These are phyloP conservation scores for Chionoecetes opilio DNA, from an alignment of 1,140 invertebrate genomes.

Conservation along the genomic window DNA sequence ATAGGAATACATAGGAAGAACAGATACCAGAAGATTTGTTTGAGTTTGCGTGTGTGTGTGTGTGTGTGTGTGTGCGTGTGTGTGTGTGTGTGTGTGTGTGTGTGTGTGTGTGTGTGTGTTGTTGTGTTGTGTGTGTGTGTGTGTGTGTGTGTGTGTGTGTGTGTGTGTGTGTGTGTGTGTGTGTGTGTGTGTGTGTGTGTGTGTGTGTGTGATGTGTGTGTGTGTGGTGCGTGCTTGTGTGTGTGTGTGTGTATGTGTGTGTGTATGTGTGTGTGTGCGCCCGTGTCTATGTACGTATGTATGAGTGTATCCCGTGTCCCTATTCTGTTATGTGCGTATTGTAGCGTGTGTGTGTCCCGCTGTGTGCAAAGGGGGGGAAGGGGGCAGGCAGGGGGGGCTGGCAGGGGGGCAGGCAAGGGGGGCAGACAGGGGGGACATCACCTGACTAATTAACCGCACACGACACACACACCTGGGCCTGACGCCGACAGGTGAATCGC, in stretches of 20 bases:
- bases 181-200: conserved; percentile 4
- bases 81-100: too few relatives aligned
- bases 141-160: too few relatives aligned
- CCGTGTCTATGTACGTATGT: neutral
- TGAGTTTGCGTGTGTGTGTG: too few relatives aligned
- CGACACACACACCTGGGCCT: neutral
- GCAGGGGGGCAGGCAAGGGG: neutral
- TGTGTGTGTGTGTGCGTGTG: too few relatives aligned
- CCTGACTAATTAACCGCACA: conserved; percentile 18
- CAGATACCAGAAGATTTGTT: too few relatives aligned
- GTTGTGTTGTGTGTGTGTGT: too few relatives aligned
- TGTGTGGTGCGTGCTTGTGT: neutral
- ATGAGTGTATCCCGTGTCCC: neutral
- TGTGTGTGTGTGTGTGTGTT: too few relatives aligned
- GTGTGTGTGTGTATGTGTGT: neutral
- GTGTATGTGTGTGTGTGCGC: neutral
- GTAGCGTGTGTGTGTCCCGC: neutral
- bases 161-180: too few relatives aligned
- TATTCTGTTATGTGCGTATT: neutral
- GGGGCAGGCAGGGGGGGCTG: neutral
- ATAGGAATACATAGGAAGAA: too few relatives aligned
- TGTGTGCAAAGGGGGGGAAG: neutral
- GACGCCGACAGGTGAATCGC: neutral
- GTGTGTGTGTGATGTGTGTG: conserved; percentile 23
- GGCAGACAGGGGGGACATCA: neutral